These are phyloP conservation scores for Sisyra nigra DNA, from an alignment of 2,888 invertebrate species.

Conservation along the genomic window DNA sequence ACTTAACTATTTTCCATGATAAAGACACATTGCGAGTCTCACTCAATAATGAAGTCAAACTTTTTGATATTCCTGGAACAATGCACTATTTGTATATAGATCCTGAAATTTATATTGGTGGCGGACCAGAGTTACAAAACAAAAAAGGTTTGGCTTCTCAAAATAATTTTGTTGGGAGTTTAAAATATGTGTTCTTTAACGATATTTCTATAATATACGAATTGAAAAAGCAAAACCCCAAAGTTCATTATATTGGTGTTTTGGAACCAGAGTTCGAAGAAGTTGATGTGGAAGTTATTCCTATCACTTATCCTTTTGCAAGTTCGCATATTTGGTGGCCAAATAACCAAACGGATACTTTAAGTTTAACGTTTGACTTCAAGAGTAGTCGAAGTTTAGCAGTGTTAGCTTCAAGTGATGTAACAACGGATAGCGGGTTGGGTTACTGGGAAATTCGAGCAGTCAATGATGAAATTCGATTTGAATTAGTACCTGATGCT, in stretches of 20 bases:
- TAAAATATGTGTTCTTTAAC: constrained; percentile 87
- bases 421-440: constrained; percentile 49
- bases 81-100: constrained; percentile 68
- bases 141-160: constrained; percentile 37
- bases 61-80: constrained; percentile 55
- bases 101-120: constrained; percentile 86
- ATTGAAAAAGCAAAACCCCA: constrained; percentile 67
- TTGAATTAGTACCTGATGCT: constrained; percentile 59
- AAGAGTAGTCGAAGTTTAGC: constrained; percentile 71
- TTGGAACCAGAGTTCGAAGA: constrained; percentile 72
- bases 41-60: constrained; percentile 54
- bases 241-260: constrained; percentile 63
- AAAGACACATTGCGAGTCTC: constrained; percentile 56
- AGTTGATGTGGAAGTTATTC: constrained; percentile 71
- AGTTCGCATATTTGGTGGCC: constrained; percentile 86
- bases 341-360: constrained; percentile 50
- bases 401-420: constrained; percentile 71
- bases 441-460: constrained; percentile 83
- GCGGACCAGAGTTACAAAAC: constrained; percentile 70
- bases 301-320: constrained; percentile 81
- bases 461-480: constrained; percentile 71
- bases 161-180: constrained; percentile 75
- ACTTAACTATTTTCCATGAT: constrained; percentile 71
- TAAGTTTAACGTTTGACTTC: constrained; percentile 73
- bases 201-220: constrained; percentile 84